These are phyloP conservation scores for Oenanthe oenanthe DNA, from an alignment of 2,113 vertebrate species.

Conservation along the genomic window DNA sequence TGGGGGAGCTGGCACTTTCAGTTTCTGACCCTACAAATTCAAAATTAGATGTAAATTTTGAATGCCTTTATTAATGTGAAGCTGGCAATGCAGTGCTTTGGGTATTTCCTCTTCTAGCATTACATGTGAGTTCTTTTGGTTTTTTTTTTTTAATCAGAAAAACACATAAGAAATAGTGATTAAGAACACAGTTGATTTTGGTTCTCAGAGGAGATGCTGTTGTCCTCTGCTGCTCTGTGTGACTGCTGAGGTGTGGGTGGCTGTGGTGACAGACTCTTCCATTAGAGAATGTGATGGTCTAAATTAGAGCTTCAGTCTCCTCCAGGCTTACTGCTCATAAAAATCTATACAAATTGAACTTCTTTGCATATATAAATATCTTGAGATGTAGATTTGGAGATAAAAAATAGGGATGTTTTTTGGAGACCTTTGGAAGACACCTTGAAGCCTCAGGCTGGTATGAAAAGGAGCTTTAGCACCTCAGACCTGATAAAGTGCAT, in stretches of 20 bases:
- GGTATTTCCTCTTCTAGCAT: background rate
- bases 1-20: background rate
- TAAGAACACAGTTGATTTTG: background rate
- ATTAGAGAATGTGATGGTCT: background rate
- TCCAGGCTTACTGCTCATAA: background rate
- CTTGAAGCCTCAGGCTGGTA: background rate
- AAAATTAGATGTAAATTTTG: background rate
- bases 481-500: background rate
- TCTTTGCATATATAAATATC: background rate
- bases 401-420: background rate
- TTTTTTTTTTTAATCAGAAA: background rate
- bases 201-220: background rate
- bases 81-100: background rate
- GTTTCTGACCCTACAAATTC: background rate
- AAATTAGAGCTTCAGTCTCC: background rate
- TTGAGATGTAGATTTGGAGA: background rate
- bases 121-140: fast-evolving
- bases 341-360: background rate
- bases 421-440: background rate
- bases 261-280: background rate
- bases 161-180: background rate
- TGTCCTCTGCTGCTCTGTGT: background rate
- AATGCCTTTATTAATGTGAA: background rate
- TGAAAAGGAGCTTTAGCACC: background rate
- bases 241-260: background rate